phyloP scores from a whole-genome alignment of 2,113 vertebrate species.

The Elanus axillaris region DNA sequence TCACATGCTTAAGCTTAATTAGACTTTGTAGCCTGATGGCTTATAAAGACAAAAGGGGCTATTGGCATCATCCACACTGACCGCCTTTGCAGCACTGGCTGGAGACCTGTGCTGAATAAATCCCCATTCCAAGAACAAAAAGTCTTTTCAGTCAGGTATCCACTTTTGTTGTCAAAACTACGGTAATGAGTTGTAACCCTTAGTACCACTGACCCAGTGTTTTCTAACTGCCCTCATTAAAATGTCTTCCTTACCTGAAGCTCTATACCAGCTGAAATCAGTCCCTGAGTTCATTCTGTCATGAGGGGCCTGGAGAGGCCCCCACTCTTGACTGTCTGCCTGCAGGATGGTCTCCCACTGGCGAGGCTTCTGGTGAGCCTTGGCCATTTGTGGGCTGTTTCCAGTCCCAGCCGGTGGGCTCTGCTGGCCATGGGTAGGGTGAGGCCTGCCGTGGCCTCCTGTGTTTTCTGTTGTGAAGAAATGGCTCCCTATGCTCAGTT shows the following conservation, averaged over 20 bases:
- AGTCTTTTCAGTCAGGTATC: not conserved
- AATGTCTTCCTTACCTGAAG: not conserved
- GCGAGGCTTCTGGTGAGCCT: fast-evolving
- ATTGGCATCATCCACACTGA: not conserved
- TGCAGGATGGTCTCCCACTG: fast-evolving
- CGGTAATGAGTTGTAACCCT: not conserved
- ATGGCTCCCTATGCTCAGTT: not conserved
- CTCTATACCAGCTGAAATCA: not conserved
- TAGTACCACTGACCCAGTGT: not conserved
- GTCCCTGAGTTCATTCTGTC: not conserved
- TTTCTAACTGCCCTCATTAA: not conserved
- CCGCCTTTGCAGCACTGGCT: not conserved
- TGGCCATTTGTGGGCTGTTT: fast-evolving
- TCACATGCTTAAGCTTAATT: not conserved
- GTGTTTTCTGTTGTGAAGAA: not conserved
- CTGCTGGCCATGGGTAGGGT: not conserved
- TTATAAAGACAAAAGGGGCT: not conserved
- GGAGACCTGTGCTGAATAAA: not conserved
- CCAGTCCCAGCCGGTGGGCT: fast-evolving
- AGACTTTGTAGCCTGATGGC: not conserved
- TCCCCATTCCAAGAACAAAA: not conserved
- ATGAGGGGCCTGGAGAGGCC: not conserved
- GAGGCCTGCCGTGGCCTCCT: not conserved
- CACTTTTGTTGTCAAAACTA: not conserved
- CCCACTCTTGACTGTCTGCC: not conserved